phyloP scores from a whole-genome alignment of 2,797 vertebrate species.

The Notolepis coatsorum region DNA sequence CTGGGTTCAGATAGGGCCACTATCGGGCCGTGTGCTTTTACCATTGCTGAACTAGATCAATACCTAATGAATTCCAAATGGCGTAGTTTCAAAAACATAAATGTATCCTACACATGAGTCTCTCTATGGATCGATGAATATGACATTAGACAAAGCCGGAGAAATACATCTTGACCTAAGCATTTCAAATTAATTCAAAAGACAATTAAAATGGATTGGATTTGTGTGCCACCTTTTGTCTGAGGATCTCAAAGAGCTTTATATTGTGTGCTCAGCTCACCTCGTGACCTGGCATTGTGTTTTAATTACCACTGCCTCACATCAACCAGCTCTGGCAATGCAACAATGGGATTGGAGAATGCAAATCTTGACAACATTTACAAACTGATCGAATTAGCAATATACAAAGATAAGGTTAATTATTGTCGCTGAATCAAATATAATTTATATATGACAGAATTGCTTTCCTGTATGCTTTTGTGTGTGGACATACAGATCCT shows the following conservation, averaged over 20 bases:
- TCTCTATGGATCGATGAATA: constrained; percentile 76
- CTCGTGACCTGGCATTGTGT: constrained; percentile 47
- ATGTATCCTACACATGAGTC: constrained; percentile 69
- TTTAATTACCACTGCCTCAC: constrained; percentile 67
- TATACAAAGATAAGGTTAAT: constrained; percentile 21
- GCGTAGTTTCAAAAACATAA: constrained; percentile 70
- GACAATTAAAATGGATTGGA: constrained; percentile 74
- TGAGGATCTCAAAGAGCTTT: constrained; percentile 36
- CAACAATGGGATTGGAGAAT: constrained; percentile 38
- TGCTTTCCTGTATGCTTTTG: neutral
- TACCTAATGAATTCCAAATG: constrained; percentile 81
- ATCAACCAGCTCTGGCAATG: constrained; percentile 37
- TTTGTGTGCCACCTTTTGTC: constrained; percentile 50
- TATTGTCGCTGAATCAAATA: constrained; percentile 24
- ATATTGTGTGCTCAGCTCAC: constrained; percentile 46
- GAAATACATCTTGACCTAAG: constrained; percentile 73
- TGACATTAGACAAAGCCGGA: constrained; percentile 70
- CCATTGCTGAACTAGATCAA: constrained; percentile 66
- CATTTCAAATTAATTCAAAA: constrained; percentile 74
- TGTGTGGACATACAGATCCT: too few relatives aligned
- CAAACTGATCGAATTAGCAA: constrained; percentile 34
- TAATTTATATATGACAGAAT: constrained; percentile 21
- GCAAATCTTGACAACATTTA: constrained; percentile 52
- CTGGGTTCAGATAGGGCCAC: constrained; percentile 56
- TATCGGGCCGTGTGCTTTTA: constrained; percentile 61